Evolutionary conservation across 2,888 invertebrate species (phyloP).

Genomic region (Agelastica alni): DNA sequence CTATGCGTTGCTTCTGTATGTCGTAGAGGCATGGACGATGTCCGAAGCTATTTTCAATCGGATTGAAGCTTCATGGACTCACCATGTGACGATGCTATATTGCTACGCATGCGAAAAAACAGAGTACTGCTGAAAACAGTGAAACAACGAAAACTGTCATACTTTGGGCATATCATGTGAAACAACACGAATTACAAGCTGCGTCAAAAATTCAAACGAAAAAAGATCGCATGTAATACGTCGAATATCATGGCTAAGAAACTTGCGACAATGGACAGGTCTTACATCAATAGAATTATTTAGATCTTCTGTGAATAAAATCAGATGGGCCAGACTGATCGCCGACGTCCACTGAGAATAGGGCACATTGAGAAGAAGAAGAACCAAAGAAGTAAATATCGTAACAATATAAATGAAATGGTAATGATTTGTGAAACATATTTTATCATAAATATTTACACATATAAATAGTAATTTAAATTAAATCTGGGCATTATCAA

Average conservation of each 20-base stretch:
- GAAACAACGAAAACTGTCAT: not conserved
- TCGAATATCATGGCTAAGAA: not conserved
- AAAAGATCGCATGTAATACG: not conserved
- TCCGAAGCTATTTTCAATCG: not conserved
- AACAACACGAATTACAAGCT: not conserved
- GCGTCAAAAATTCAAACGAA: not conserved
- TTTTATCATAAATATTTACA: no score
- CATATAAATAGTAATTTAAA: no score
- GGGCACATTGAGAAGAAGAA: no score
- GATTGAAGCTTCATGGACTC: not conserved
- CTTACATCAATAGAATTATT: not conserved
- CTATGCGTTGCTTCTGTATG: not conserved
- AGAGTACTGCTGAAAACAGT: not conserved
- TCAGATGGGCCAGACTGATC: not conserved
- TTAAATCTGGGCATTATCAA: no score
- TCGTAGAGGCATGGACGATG: not conserved
- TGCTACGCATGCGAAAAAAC: not conserved
- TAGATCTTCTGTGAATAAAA: not conserved
- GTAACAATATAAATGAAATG: no score
- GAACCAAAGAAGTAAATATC: no score
- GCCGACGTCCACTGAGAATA: slow-evolving; percentile 21
- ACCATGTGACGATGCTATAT: not conserved
- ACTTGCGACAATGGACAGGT: not conserved
- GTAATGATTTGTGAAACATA: no score
- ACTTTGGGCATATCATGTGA: not conserved